A percentile compares a stretch with the other conserved stretches of the same genome.
phyloP scores from a whole-genome alignment of 2,797 vertebrate genomes.

The Sitta carolinensis region DNA sequence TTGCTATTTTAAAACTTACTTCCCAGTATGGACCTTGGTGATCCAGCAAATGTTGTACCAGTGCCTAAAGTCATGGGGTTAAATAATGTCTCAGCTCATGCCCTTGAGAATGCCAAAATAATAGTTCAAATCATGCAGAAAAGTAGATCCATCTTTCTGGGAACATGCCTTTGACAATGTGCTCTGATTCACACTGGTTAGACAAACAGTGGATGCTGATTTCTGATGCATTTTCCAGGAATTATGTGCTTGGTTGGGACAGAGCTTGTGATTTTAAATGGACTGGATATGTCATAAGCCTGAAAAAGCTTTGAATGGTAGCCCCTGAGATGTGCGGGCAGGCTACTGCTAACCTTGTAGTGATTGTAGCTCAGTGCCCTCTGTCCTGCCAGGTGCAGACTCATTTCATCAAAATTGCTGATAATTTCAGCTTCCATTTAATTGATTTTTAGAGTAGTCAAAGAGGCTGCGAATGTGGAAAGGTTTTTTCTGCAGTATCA shows the following conservation, averaged over 20 bases:
- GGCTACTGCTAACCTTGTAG: background rate
- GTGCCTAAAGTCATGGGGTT: constrained; percentile 24
- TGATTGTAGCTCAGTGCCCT: background rate
- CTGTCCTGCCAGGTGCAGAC: background rate
- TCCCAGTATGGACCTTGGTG: constrained; percentile 44
- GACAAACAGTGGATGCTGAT: background rate
- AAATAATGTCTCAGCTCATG: background rate
- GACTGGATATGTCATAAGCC: background rate
- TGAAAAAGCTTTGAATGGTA: background rate
- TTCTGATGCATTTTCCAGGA: constrained; percentile 43
- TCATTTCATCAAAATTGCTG: background rate
- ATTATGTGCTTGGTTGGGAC: background rate
- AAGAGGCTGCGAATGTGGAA: background rate
- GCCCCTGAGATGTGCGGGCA: background rate
- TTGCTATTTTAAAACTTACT: constrained; percentile 54
- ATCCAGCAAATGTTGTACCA: constrained; percentile 19
- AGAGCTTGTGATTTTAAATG: background rate
- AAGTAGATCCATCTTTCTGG: constrained; percentile 28
- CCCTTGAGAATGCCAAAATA: constrained; percentile 27
- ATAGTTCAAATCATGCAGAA: constrained; percentile 37
- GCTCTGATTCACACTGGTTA: constrained; percentile 14
- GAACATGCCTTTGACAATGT: constrained; percentile 22
- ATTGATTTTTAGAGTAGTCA: background rate
- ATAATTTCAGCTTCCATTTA: background rate
- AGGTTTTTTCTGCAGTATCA: background rate